Evolutionary conservation across 2,113 vertebrate genomes (phyloP), one percentile per base, ranked within the genome.

Genomic region (Paramisgurnus dabryanus): DNA sequence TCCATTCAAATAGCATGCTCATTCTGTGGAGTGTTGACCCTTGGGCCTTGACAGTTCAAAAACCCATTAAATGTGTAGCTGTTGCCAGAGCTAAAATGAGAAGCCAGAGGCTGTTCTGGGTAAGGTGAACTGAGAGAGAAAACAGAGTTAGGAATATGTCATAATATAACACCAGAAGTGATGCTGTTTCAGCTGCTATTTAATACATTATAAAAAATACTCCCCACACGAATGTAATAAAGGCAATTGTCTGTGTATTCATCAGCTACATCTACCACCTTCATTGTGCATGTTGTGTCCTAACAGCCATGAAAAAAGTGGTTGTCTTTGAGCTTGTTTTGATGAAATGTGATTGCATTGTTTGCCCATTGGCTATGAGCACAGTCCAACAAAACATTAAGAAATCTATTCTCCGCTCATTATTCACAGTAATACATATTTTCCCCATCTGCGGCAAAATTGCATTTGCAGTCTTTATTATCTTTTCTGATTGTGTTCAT

Each of bases 21-120:
- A 71, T 53, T 57, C 79, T 76, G 83, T 87, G 78, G 88, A 66
- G 67, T 88, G 86, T 83, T 84, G 87, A 87, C 91, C 91, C 87
- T 80, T 83, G 89, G 88, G 91, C 86, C 91, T 88, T 87, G 90
- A 83, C 88, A 90, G 89, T 87, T 88, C 87, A 87, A 90, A 91
- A 91, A 86, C 83, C 89, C 90, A 91, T 93, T 93, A 89, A 90
- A 92, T 90, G 81, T 89, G 88, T 88, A 83, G 83, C 83, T 74
- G 87, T 87, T 88, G 85, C 90, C 88, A 82, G 86, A 88, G 89
- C 89, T 80, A 85, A 88, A 89, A 87, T 88, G 85, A 86, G 87
- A 67, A 83, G 87, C 84, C 87, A 3, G 64, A 89, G 86, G 89
- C 84, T 64, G 81, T 18, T 84, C 73, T 85, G 78, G 83, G 74